Conservation (phyloP, 2,797 vertebrate genomes). For the Crocidura indochinensis region DNA sequence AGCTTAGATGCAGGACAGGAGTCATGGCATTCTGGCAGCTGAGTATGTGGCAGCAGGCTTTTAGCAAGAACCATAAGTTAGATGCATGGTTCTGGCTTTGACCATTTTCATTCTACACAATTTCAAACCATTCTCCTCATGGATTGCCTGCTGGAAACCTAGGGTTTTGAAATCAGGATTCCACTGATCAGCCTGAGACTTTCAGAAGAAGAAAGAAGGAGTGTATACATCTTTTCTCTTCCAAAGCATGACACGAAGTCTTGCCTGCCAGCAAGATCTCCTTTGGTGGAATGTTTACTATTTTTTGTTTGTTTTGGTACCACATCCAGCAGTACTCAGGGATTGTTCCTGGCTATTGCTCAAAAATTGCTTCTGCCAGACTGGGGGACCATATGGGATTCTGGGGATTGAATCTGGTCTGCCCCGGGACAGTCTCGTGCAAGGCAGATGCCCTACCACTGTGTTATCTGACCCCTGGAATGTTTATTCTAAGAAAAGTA, state of each 20-base stretch:
- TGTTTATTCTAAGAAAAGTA: neutral
- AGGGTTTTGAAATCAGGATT: neutral
- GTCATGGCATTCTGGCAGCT: neutral
- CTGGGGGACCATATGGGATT: too few species aligned
- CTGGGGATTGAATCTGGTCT: too few species aligned
- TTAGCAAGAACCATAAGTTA: constrained; percentile 5
- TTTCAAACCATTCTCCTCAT: neutral
- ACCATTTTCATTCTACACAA: neutral
- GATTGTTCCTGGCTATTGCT: too few species aligned
- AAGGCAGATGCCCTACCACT: too few species aligned
- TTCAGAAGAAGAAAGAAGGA: neutral
- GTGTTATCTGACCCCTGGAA: neutral
- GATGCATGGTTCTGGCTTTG: too few species aligned
- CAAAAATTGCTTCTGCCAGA: too few species aligned
- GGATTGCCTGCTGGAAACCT: neutral
- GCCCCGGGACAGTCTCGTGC: too few species aligned
- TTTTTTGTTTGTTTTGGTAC: neutral
- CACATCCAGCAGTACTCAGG: too few species aligned
- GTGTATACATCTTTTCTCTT: neutral
- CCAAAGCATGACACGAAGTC: neutral
- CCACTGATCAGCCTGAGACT: neutral
- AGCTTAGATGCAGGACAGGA: neutral
- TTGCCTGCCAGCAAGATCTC: neutral
- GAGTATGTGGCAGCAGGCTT: neutral
- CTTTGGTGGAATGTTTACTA: neutral